Evolutionary conservation across 92 coral and sea anemone species (phyloP), one percentile per base, ranked within the genome.

Genomic region (Parazoanthus atlanticus): DNA sequence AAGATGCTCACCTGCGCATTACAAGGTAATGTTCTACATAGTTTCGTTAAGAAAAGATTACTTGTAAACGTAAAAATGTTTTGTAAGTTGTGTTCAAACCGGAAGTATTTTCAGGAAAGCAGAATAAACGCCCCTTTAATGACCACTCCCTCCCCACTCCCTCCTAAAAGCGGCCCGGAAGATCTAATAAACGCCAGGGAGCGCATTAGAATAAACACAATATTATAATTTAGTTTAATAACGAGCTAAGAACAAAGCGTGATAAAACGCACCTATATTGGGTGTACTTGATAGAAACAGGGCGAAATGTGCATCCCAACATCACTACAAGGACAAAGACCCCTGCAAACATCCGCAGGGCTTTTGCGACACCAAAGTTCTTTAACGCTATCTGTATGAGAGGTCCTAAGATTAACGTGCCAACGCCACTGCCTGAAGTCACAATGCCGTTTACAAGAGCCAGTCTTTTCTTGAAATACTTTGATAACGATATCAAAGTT

Each of bases 371-470:
- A 33, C 95, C 96, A 34, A 90, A 89, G 67, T 78, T 87, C 32
- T 89, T 82, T 11, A 95, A 85, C 17, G 93, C 78, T 38, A 75
- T 74, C 72, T 93, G 96, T 32, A 89, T 78, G 30, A 85, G 85
- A 76, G 98, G 98, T 34, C 96, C 96, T 79, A 95, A 89, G 10
- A 90, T 82, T 30, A 95, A 83, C 8, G 98, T 95, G 16, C 98
- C 98, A 25, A 95, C 93, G 7, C 98, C 98, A 88, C 98, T 95
- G 71, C 98, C 98, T 30, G 98, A 87, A 43, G 96, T 92, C 36
- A 93, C 98, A 75, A 95, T 89, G 78, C 98, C 98, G 74, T 95
- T 95, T 43, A 95, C 98, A 75, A 95, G 92, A 30, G 98, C 91
- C 74, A 95, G 88, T 33, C 98, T 94, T 41, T 88, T 84, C 88